A percentile compares a stretch with the other conserved stretches of the same genome.
phyloP scores from a whole-genome alignment of 2,888 invertebrate genomes.

The Heliothis peltigera region DNA sequence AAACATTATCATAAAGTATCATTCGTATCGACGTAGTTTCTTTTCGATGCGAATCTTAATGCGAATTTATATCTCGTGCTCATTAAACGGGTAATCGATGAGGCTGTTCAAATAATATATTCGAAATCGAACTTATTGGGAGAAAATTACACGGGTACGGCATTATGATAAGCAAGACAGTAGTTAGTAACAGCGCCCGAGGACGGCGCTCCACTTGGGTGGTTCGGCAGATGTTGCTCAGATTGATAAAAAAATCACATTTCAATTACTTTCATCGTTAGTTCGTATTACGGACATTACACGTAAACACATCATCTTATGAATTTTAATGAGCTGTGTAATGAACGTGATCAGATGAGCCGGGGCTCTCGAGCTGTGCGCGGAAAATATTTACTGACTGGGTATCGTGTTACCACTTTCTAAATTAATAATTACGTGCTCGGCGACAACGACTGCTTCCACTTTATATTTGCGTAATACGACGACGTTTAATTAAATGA shows the following conservation, averaged over 20 bases:
- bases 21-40: constrained; percentile 37
- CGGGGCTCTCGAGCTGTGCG: constrained; percentile 23
- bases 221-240: constrained; percentile 75
- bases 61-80: constrained; percentile 61
- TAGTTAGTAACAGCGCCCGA: constrained; percentile 49
- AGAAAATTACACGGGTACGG: constrained; percentile 69
- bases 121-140: constrained; percentile 65
- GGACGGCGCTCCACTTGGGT: constrained; percentile 72
- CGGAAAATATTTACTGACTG: constrained; percentile 44
- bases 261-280: constrained; percentile 79
- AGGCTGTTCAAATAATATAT: constrained; percentile 67
- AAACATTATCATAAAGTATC: constrained; percentile 43
- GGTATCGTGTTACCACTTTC: constrained; percentile 42
- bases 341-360: constrained; percentile 45
- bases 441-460: constrained; percentile 19
- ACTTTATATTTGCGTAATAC: constrained; percentile 38
- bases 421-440: constrained; percentile 42
- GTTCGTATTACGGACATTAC: constrained; percentile 72
- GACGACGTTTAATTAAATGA: constrained; percentile 14
- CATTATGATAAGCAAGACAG: constrained; percentile 50
- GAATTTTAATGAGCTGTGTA: constrained; percentile 74
- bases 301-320: constrained; percentile 71
- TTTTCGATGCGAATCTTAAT: constrained; percentile 56
- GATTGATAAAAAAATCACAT: constrained; percentile 77
- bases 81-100: constrained; percentile 65